Percentiles rank a stretch among this genome's conserved stretches.
These are phyloP conservation scores for Conomelus anceps DNA, from an alignment of 2,888 invertebrate species.

Conservation along the genomic window DNA sequence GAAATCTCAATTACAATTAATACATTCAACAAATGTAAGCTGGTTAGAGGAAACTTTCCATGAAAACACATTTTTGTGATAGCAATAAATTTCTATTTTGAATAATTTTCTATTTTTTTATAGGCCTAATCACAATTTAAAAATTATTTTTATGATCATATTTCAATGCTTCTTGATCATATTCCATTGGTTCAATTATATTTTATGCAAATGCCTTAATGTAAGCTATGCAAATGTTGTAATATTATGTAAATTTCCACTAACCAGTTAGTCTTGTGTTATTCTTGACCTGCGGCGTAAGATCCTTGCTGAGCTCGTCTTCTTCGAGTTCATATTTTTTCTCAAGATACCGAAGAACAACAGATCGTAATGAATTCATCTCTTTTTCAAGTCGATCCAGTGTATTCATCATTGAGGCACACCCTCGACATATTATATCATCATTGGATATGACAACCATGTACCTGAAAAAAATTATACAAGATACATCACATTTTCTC, in stretches of 20 bases:
- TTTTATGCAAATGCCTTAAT: too few species aligned
- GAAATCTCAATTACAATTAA: too few species aligned
- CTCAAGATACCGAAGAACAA: conserved; percentile 40
- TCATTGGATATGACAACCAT: conserved; percentile 43
- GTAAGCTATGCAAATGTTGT: not conserved
- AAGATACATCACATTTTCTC: not conserved
- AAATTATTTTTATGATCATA: too few species aligned
- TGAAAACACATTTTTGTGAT: too few species aligned
- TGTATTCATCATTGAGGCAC: conserved; percentile 42
- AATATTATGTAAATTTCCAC: not conserved
- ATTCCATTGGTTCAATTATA: too few species aligned
- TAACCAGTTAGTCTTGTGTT: not conserved
- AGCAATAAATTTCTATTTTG: too few species aligned
- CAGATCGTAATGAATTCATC: conserved; percentile 38
- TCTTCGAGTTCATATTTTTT: conserved; percentile 41
- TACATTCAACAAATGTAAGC: too few species aligned
- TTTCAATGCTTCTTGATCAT: not conserved
- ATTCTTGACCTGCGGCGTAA: not conserved
- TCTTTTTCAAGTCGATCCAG: conserved; percentile 42
- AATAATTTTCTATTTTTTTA: too few species aligned
- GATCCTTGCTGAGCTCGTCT: conserved; percentile 38
- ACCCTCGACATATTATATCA: conserved; percentile 42
- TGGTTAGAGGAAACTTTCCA: too few species aligned
- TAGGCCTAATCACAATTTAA: too few species aligned
- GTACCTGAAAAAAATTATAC: conserved; percentile 36